phyloP scores from a whole-genome alignment of 30 jellyfish, hydroid and myxozoan genomes.

The Kudoa iwatai region DNA sequence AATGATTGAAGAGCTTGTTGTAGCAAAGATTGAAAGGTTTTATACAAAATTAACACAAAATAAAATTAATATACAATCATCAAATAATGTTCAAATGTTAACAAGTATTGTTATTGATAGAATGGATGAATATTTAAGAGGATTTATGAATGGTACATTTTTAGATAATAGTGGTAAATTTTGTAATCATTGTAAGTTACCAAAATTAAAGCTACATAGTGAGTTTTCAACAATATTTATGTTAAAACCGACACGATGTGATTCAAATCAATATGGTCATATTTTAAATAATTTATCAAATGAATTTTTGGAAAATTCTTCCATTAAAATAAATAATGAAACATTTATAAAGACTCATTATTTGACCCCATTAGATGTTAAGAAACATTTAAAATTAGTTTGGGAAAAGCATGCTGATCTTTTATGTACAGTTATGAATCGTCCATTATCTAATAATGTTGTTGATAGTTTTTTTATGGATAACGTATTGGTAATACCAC shows the following conservation, averaged over 20 bases:
- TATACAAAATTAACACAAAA: too few relatives aligned
- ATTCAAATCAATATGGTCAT: neutral
- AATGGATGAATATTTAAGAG: too few relatives aligned
- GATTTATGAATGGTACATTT: too few relatives aligned
- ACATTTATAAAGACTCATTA: constrained; percentile 1
- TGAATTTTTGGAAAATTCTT: constrained; percentile 1
- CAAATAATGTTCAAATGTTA: too few relatives aligned
- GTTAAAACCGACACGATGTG: neutral
- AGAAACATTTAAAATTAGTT: constrained; percentile 11
- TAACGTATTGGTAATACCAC: constrained; percentile 43
- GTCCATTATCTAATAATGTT: constrained; percentile 3
- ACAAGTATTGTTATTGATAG: too few relatives aligned
- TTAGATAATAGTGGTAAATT: too few relatives aligned
- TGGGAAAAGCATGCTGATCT: constrained; percentile 8
- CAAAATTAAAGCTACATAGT: too few relatives aligned
- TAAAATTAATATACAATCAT: too few relatives aligned
- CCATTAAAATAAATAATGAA: neutral
- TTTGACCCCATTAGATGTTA: constrained; percentile 56
- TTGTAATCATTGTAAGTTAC: too few relatives aligned
- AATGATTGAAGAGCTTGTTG: neutral
- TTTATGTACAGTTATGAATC: constrained; percentile 16
- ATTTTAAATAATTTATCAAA: neutral
- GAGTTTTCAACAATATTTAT: neutral
- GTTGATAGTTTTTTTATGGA: constrained; percentile 44
- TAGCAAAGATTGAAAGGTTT: neutral